phyloP scores from a whole-genome alignment of 2,888 invertebrate species.

The Sipha maydis region DNA sequence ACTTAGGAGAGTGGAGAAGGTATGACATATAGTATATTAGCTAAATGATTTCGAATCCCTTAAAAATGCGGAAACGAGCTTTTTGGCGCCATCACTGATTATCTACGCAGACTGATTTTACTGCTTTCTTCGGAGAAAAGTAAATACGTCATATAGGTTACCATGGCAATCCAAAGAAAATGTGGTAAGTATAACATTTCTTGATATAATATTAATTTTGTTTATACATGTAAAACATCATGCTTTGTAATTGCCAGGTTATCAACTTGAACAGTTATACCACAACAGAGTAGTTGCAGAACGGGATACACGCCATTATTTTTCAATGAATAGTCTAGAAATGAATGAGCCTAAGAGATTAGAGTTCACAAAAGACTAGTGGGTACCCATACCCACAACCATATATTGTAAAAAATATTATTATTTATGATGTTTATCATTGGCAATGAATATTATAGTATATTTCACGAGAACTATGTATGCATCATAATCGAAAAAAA shows the following conservation, averaged over 20 bases:
- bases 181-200: not conserved
- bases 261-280: not conserved
- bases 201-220: conserved; percentile 4
- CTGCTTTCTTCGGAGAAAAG: not conserved
- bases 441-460: conserved; percentile 18
- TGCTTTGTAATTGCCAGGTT: not conserved
- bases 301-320: not conserved
- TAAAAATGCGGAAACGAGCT: conserved; percentile 38
- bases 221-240: not conserved
- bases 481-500: not conserved
- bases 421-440: conserved; percentile 36
- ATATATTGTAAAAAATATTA: not conserved
- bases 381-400: not conserved
- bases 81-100: conserved; percentile 43
- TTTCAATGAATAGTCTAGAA: not conserved
- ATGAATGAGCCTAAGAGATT: not conserved
- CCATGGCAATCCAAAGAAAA: not conserved
- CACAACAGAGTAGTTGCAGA: not conserved
- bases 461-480: not conserved
- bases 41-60: conserved; percentile 36
- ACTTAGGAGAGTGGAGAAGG: not conserved
- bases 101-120: conserved; percentile 31
- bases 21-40: conserved; percentile 28
- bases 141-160: not conserved
- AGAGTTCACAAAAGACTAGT: not conserved